Percentiles rank a stretch among this genome's conserved stretches.
These are phyloP conservation scores for Papilio demoleus DNA, from an alignment of 2,888 invertebrate species.

Conservation along the genomic window DNA sequence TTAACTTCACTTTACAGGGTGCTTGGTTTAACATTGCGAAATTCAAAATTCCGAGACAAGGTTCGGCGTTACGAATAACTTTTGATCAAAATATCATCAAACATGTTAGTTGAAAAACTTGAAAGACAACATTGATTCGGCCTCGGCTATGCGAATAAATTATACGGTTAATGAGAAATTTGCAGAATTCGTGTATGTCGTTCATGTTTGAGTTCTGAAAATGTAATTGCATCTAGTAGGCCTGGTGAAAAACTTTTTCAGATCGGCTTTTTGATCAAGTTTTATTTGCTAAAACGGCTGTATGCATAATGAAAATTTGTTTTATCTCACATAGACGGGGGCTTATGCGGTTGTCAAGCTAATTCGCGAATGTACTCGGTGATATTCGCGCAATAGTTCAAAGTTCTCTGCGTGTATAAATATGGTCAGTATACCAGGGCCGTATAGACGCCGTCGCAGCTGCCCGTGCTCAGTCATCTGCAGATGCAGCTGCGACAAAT, in stretches of 20 bases:
- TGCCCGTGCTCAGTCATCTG: neutral
- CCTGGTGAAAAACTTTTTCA: neutral
- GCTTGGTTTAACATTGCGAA: constrained; percentile 16
- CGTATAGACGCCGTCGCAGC: neutral
- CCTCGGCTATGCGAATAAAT: neutral
- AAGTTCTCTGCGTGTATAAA: neutral
- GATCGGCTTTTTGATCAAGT: neutral
- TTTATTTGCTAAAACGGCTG: neutral
- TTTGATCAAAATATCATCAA: neutral
- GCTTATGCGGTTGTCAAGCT: neutral
- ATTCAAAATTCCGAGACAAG: constrained; percentile 4
- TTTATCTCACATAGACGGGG: neutral
- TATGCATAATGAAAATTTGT: neutral
- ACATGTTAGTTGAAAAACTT: constrained; percentile 4
- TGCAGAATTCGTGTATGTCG: neutral
- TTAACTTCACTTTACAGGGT: constrained; percentile 28
- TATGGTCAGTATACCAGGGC: neutral
- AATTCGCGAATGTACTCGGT: neutral
- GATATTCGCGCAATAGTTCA: neutral
- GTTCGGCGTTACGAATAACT: neutral
- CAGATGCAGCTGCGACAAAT: neutral
- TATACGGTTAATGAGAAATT: neutral
- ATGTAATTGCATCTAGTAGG: neutral
- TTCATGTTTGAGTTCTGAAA: neutral
- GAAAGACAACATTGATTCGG: constrained; percentile 9